Base-by-base conservation (phyloP, 2,113 vertebrate species). In the Clarias magur region DNA sequence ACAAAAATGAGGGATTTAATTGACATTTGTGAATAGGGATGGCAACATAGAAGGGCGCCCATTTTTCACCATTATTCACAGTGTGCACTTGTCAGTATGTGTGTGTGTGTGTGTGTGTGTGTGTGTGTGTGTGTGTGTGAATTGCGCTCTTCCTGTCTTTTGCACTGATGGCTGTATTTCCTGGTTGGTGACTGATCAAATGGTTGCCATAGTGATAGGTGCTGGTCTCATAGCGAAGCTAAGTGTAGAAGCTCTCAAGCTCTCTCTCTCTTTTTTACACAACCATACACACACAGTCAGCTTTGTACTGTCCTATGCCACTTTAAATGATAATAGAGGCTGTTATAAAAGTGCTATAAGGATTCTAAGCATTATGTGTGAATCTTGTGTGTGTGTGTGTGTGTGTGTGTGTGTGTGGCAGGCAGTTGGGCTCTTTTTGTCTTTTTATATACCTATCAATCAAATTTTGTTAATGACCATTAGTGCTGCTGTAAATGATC, bases 161-260 rank as follows among this genome's bases (percentile, higher is more conserved):
- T 68, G 56, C 78, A 59, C 48, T 63, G 84, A 86, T 80, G 75
- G n/a, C 59, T 87, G 78, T 82, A 62, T 81, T 87, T 85, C 85
- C 87, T 84, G 85, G 86, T 87, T 88, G 83, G 87, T 85, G 82
- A 82, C 56, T 88, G 88, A 86, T 75, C 86, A 87, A 81, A 79
- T 85, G 85, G 89, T 88, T 90, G 89, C 89, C 87, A 90, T 90
- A 90, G 89, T 72, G 85, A 90, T 72, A 38, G 82, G 85, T 83
- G 48, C 81, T 23, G 70, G 80, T 79, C 79, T 88, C 30, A 80
- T 83, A 13, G 84, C 85, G n/a, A 56, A 88, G 19, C 54, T 57
- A 60, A 86, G 82, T 86, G 84, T 88, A 82, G 68, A 81, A 84
- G 85, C 87, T 12, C 60, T 68, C 65, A 60, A 30, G 62, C 27